phyloP scores from a whole-genome alignment of 2,113 vertebrate genomes.

The Cariama cristata region DNA sequence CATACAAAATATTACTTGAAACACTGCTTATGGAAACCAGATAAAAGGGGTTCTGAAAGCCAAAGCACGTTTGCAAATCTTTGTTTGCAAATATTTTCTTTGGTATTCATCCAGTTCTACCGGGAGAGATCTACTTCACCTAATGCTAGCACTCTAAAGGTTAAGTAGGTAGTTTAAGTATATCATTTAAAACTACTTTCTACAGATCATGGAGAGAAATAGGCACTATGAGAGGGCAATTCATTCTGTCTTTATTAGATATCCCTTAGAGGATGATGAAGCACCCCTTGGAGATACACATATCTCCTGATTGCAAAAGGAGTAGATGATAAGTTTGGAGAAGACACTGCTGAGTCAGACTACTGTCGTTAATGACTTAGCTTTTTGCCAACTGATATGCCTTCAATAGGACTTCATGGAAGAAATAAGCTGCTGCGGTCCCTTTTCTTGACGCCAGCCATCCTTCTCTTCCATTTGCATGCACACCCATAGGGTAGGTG shows the following conservation, averaged over 20 bases:
- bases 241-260: neutral
- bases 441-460: neutral
- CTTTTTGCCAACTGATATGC: neutral
- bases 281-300: neutral
- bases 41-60: constrained; percentile 18
- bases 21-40: neutral
- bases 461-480: neutral
- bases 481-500: neutral
- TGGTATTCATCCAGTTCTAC: neutral
- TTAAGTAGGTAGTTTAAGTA: neutral
- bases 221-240: neutral
- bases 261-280: neutral
- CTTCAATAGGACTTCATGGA: neutral
- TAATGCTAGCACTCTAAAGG: neutral
- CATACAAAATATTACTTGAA: neutral
- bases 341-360: neutral
- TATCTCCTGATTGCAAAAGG: neutral
- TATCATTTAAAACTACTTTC: neutral
- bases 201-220: neutral
- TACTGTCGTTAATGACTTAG: neutral
- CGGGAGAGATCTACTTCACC: neutral
- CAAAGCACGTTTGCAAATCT: neutral
- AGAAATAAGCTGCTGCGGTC: neutral
- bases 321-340: neutral
- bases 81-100: constrained; percentile 24